phyloP scores from a whole-genome alignment of 2,888 invertebrate genomes.

The Emmelina monodactyla region DNA sequence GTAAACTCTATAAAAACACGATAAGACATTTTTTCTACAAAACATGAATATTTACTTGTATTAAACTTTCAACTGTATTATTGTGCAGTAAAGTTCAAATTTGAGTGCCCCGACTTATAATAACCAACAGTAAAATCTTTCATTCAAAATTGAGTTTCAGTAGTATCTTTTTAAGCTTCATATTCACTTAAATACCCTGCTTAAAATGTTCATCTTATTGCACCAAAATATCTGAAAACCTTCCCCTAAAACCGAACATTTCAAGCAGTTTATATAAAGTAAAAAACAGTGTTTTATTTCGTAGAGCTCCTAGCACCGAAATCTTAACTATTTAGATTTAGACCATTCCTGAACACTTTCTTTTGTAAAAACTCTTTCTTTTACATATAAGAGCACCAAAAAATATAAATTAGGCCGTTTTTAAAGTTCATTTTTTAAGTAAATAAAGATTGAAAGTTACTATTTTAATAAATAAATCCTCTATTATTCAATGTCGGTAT shows the following conservation, averaged over 20 bases:
- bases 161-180: not conserved
- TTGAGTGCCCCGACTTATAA: too few relatives aligned
- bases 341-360: constrained; percentile 55
- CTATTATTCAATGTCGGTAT: not conserved
- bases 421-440: too few relatives aligned
- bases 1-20: constrained; percentile 1
- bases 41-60: not conserved
- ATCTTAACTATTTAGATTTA: constrained; percentile 40
- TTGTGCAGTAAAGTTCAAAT: too few relatives aligned
- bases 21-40: too few relatives aligned
- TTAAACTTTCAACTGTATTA: too few relatives aligned
- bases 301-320: constrained; percentile 44
- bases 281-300: constrained; percentile 18
- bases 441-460: not conserved
- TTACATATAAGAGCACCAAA: constrained; percentile 1
- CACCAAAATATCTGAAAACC: constrained; percentile 17
- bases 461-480: not conserved
- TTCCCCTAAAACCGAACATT: not conserved
- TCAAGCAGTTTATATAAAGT: not conserved
- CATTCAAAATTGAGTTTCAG: too few relatives aligned
- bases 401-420: constrained; percentile 8
- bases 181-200: not conserved
- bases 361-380: constrained; percentile 25
- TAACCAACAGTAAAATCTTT: too few relatives aligned
- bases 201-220: constrained; percentile 1